A percentile compares a stretch with the other conserved stretches of the same genome.
Conservation (phyloP, 1,140 invertebrate species). For the Drosophila saltans region DNA sequence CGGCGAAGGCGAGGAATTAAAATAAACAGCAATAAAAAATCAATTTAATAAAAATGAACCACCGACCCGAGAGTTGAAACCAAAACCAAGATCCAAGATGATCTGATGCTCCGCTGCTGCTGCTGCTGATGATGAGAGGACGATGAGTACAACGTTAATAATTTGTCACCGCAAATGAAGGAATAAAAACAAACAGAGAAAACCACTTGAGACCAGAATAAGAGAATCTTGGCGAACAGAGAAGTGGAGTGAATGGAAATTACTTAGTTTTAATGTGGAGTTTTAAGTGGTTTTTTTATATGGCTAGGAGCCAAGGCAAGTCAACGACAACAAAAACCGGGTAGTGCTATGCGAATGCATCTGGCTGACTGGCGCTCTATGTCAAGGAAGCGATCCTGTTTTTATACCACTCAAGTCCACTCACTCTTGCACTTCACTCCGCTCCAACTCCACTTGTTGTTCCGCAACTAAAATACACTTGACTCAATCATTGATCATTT, state of each 20-base stretch:
- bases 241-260: slow-evolving; percentile 23
- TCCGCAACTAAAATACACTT: slow-evolving; percentile 20
- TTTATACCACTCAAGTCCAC: slow-evolving; percentile 26
- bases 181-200: slow-evolving; percentile 81
- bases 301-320: slow-evolving; percentile 12
- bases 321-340: slow-evolving; percentile 26
- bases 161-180: slow-evolving; percentile 79
- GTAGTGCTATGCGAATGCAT: slow-evolving; percentile 19
- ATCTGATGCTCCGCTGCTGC: not conserved
- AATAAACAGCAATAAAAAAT: slow-evolving; percentile 79
- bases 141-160: slow-evolving; percentile 75
- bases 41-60: slow-evolving; percentile 69
- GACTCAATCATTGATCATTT: slow-evolving; percentile 48
- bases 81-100: slow-evolving; percentile 4
- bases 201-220: slow-evolving; percentile 67
- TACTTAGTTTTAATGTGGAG: slow-evolving; percentile 67
- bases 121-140: slow-evolving; percentile 29
- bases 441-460: slow-evolving; percentile 28
- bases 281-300: slow-evolving; percentile 71
- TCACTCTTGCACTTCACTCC: slow-evolving; percentile 14
- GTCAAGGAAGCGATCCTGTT: slow-evolving; percentile 53
- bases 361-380: slow-evolving; percentile 40
- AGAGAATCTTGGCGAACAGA: not conserved
- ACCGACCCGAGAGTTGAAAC: slow-evolving; percentile 25
- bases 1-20: slow-evolving; percentile 54